Percentiles rank a stretch among this genome's conserved stretches.
These are phyloP conservation scores for Xiphophorus hellerii DNA, from an alignment of 2,113 vertebrate genomes.

Conservation along the genomic window DNA sequence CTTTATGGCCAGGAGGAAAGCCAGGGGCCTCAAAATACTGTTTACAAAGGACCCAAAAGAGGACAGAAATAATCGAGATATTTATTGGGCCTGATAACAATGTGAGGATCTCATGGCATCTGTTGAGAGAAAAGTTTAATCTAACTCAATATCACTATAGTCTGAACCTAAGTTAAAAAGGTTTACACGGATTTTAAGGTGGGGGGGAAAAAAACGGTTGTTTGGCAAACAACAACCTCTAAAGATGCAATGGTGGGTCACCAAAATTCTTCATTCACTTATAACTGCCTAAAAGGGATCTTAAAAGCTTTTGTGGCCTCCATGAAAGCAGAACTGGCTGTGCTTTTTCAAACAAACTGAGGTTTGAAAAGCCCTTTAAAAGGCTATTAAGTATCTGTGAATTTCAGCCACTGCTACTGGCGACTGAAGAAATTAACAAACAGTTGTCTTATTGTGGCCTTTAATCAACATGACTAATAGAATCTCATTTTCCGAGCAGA, in stretches of 20 bases:
- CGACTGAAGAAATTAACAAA: constrained; percentile 12
- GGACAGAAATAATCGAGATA: neutral
- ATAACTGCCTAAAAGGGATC: neutral
- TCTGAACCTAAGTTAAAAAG: too few relatives aligned
- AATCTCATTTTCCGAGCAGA: constrained; percentile 27
- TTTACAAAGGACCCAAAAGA: neutral
- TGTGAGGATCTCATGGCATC: neutral
- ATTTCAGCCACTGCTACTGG: constrained; percentile 18
- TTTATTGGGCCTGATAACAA: neutral
- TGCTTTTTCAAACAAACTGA: neutral
- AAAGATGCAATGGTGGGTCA: neutral
- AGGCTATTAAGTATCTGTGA: neutral
- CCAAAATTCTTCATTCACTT: neutral
- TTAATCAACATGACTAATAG: constrained; percentile 28
- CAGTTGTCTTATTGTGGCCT: constrained; percentile 13
- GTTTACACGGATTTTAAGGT: neutral
- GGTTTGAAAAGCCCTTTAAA: constrained; percentile 14
- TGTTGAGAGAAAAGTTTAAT: neutral
- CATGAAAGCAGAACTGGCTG: neutral
- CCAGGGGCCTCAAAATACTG: neutral
- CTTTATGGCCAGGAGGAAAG: too few relatives aligned
- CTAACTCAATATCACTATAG: neutral
- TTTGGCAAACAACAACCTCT: neutral
- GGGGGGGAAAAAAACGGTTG: too few relatives aligned
- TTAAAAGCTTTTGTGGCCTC: neutral